Evolutionary conservation across 2,797 vertebrate species (phyloP).

Genomic region (Schizopygopsis pylzovi): DNA sequence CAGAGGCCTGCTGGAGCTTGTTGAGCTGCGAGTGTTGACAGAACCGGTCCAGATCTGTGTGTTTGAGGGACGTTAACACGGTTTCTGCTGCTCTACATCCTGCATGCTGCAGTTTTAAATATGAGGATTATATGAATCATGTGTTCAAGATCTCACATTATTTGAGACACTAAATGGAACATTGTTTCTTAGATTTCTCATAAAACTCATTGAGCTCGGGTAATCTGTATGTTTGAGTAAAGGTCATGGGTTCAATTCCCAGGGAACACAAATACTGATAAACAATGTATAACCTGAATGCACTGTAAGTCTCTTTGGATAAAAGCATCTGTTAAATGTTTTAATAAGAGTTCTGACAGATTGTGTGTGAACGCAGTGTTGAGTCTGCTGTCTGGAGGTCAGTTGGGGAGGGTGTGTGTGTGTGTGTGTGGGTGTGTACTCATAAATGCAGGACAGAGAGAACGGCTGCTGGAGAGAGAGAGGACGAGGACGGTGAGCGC

Average conservation of each 20-base stretch:
- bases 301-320: too few species aligned
- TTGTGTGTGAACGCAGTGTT: too few species aligned
- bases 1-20: constrained; percentile 63
- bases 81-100: neutral
- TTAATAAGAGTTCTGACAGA: neutral
- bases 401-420: constrained; percentile 24
- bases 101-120: too few species aligned
- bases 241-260: too few species aligned
- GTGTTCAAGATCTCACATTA: neutral
- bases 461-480: neutral
- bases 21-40: constrained; percentile 56
- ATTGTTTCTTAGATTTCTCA: neutral
- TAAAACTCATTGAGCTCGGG: neutral
- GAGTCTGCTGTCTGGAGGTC: constrained; percentile 43
- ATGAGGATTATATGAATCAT: neutral
- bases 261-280: too few species aligned
- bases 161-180: neutral
- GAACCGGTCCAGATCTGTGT: constrained; percentile 52
- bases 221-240: neutral
- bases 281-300: too few species aligned
- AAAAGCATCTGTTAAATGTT: too few species aligned
- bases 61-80: constrained; percentile 45
- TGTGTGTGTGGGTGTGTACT: constrained; percentile 21
- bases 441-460: constrained; percentile 21
- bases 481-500: neutral